These are phyloP conservation scores for Epinotia brunnichana DNA, from an alignment of 2,888 invertebrate species.

Conservation along the genomic window DNA sequence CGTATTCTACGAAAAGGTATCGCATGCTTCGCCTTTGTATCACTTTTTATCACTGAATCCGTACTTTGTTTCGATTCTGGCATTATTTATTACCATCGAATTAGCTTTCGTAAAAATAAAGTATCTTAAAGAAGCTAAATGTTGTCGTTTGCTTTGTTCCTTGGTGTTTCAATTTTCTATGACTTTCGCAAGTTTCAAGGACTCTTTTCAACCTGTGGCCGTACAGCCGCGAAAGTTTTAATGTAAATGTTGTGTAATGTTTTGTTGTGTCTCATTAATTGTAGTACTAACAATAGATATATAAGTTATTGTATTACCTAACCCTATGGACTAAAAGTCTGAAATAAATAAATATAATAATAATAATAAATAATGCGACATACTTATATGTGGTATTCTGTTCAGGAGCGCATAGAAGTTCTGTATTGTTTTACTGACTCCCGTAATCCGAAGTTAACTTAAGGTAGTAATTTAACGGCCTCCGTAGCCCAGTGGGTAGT, in stretches of 20 bases:
- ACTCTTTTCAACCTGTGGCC: constrained; percentile 3
- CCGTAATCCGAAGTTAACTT: neutral
- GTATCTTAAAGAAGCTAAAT: constrained; percentile 49
- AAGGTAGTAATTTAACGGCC: no score
- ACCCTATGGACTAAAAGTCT: no score
- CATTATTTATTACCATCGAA: constrained; percentile 73
- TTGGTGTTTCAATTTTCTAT: constrained; percentile 19
- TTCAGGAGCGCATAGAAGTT: neutral
- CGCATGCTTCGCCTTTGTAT: constrained; percentile 82
- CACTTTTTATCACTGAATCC: constrained; percentile 77
- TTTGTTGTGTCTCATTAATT: no score
- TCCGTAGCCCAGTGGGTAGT: no score
- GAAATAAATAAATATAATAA: no score
- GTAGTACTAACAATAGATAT: no score
- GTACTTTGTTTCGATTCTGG: constrained; percentile 70
- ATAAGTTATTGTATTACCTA: no score
- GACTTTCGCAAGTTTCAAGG: constrained; percentile 2
- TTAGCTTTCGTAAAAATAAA: constrained; percentile 62
- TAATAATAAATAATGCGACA: no score
- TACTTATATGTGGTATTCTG: no score
- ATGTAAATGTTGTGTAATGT: no score
- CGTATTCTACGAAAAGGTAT: constrained; percentile 82
- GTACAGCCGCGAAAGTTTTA: no score
- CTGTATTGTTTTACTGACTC: neutral
- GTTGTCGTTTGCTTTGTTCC: constrained; percentile 32